Base-by-base conservation (phyloP, 2,888 invertebrate species). In the Gonocerus acuteangulatus region DNA sequence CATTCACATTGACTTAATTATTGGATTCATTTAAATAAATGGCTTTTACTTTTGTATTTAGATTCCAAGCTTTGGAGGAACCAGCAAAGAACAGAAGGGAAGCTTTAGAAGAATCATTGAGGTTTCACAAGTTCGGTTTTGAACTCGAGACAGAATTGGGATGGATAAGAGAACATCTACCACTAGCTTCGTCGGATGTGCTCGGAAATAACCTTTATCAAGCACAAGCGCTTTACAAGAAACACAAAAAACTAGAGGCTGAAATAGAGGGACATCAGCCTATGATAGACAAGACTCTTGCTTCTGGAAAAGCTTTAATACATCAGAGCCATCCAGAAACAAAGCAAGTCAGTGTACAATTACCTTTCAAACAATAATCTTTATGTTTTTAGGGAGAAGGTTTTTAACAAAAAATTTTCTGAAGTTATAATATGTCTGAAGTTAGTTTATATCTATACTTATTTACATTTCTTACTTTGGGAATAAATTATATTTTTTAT, bases 101-200 rank as follows among this genome's bases (percentile, higher is more conserved):
- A 56, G 86, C 86, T 23, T 77, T 99, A 21, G 89, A 93, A 70
- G 90, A 92, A 72, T 86, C 90, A 13, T 76, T 90, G 11, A 82
- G 85, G 62, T 85, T 88, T 72, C 94, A 96, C 75, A 93, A 95
- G 73, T 95, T 95, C 74, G 86, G 87, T 1, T 94, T 95, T 70
- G 95, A 95, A 71, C 81, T 95, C 48, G 89, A 92, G 49, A 86
- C 88, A 1, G 96, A 99, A 73, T 78, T 93, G 69, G 93, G 91
- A 72, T 99, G 97, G 97, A 89, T 97, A 67, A 84, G 86, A 39
- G 96, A 96, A 74, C 90, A 94, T 64, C 74, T 86, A 67, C 88
- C 90, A 0, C 81, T 86, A 0, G 94, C 92, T 0, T 79, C 84
- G 0, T 87, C 90, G 0, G 83, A 83, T 13, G 80, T 80, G 23